A percentile compares a stretch with the other conserved stretches of the same genome.
These are phyloP conservation scores for Synanthedon myopaeformis DNA, from an alignment of 2,888 invertebrate genomes.

Conservation along the genomic window DNA sequence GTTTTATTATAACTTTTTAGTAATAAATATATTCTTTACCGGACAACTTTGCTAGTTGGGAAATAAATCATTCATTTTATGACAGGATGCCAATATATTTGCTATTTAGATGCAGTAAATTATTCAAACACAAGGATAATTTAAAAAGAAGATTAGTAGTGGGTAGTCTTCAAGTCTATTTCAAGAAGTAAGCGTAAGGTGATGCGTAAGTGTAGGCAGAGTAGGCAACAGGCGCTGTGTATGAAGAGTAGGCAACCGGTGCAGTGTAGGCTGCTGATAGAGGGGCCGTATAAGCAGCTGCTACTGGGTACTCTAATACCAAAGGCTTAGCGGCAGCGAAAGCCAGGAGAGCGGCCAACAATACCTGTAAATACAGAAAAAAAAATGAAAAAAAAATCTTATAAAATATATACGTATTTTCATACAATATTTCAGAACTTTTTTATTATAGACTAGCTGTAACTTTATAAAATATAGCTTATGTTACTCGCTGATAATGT, in stretches of 20 bases:
- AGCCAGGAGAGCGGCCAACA: slow-evolving; percentile 67
- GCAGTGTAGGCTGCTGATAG: slow-evolving; percentile 63
- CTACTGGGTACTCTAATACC: slow-evolving; percentile 43
- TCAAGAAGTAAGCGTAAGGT: slow-evolving; percentile 46
- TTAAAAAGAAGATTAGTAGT: no score
- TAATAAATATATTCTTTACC: no score
- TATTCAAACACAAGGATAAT: no score
- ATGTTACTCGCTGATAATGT: no score
- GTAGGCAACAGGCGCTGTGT: slow-evolving; percentile 22
- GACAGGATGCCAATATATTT: no score
- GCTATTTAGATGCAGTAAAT: no score
- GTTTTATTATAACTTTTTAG: no score
- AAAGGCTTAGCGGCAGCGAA: slow-evolving; percentile 62
- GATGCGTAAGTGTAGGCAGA: slow-evolving; percentile 30
- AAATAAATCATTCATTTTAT: no score
- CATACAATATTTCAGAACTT: slow-evolving; percentile 19
- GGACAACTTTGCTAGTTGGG: no score
- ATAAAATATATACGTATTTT: no score
- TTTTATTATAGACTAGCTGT: not conserved
- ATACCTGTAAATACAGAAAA: slow-evolving; percentile 24
- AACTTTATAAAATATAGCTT: no score
- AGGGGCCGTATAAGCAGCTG: slow-evolving; percentile 52
- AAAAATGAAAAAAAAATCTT: not conserved
- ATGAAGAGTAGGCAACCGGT: slow-evolving; percentile 48
- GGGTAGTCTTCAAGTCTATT: no score